phyloP scores from a whole-genome alignment of 2,797 vertebrate species.

The Pipistrellus pygmaeus region DNA sequence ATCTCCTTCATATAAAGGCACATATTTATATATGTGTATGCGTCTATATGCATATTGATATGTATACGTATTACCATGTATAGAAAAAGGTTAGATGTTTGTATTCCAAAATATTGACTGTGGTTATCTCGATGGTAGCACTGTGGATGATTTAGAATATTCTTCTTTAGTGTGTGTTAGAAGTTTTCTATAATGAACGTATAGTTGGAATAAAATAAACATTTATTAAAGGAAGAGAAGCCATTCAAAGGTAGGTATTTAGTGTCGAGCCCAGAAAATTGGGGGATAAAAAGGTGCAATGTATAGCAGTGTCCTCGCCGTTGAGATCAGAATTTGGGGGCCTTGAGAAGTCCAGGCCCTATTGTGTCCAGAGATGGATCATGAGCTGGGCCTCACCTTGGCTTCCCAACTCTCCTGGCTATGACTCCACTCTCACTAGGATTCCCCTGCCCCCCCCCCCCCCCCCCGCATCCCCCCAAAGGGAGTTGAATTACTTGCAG shows the following conservation, averaged over 20 bases:
- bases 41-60: not conserved
- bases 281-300: not conserved
- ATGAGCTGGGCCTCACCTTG: not conserved
- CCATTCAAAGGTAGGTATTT: not conserved
- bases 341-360: not conserved
- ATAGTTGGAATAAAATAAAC: constrained; percentile 4
- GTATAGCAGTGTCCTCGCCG: not conserved
- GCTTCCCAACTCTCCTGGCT: not conserved
- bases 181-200: not conserved
- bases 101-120: constrained; percentile 20
- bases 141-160: not conserved
- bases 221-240: constrained; percentile 16
- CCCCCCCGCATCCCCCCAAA: too few relatives aligned
- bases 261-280: not conserved
- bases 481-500: not conserved
- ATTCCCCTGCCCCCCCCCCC: not conserved
- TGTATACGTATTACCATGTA: not conserved
- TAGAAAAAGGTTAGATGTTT: not conserved
- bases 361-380: not conserved
- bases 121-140: not conserved
- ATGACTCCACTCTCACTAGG: not conserved
- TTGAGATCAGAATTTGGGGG: not conserved
- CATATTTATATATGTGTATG: not conserved
- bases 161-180: constrained; percentile 12
- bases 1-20: not conserved